Evolutionary conservation across 2,797 vertebrate species (phyloP), one percentile per base, ranked within the genome.

Genomic region (Botia almorhae): DNA sequence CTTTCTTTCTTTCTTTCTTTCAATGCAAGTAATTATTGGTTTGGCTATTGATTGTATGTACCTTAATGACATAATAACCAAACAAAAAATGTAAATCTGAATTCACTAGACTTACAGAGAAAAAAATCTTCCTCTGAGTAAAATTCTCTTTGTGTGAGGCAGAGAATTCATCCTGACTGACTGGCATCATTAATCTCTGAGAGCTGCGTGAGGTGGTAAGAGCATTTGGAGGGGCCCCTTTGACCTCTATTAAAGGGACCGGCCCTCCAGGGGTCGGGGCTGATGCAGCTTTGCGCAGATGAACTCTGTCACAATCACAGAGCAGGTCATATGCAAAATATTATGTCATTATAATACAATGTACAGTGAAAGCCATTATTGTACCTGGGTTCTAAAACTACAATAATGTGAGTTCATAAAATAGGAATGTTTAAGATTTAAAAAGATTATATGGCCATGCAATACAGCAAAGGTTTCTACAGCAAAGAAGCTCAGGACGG

Each of bases 401-500:
- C 16, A 33, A 43, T 39, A 65, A 43, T 43, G 6, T 55, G 16
- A 43, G 2, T 50, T 74, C 1, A 67, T 16, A 56, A 56, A 65
- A 72, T 33, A 13, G 50, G 7, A 33, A 13, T 19, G 3, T 39
- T 19, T 39, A 19, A 39, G 63, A 65, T 70, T 72, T 46, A 2
- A 70, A 23, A 29, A 14, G 33, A 76, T 76, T 64, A 56, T 33
- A 80, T 77, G 78, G 36, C 64, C 17, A 76, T 55, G 58, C 60
- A 39, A 43, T 71, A 80, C 71, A 69, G 63, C 80, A 63, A 26
- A 26, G 55, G n/a, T 76, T 74, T 69, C 53, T 71, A 65, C 78
- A 48, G 79, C 79, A 69, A 85, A 81, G 53, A 77, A 81, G 78
- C 81, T 76, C 70, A 70, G 77, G 81, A 82, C 80, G 81, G 81